Evolutionary conservation across 2,888 invertebrate genomes (phyloP), one percentile per base, ranked within the genome.

Genomic region (Synergus gifuensis): DNA sequence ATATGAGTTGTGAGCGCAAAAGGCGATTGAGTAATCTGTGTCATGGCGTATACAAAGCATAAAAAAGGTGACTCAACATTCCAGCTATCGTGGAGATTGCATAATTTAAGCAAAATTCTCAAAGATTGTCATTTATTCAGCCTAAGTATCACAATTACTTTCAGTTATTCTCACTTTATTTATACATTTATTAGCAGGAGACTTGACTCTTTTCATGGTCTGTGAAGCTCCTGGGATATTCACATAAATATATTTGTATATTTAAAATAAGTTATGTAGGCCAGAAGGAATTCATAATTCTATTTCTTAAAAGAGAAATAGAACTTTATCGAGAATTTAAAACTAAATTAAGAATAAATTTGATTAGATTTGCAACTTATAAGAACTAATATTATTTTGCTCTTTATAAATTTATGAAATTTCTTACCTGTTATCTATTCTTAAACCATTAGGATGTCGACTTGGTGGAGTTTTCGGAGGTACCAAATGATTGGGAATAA

Each of bases 401-500:
- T 3, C 28, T 28, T 28, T 28, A 28, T 28, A 28, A 28, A 28
- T 28, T 28, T 28, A 28, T 28, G 3, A 28, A 28, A 28, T 28
- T 28, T 16, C 18, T 18, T 67, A 92, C 92, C 92, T 91, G 92
- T 98, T 98, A 90, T 96, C 94, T 87, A 96, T 95, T 90, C 96
- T 95, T 76, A 94, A 93, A n/a, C 96, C 96, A 90, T 97, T 98
- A 0, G 98, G 81, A 91, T 97, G 97, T 85, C 96, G 96, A 87
- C 95, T 95, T 67, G 94, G 94, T 12, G 97, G 96, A 8, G 96
- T 96, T 92, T 96, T 96, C 40, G 96, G 95, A 77, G 97, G 96
- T 90, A 97, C 96, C 83, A 96, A 94, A 91, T 97, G 97, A 92
- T 97, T 98, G 83, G 98, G 97, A 88, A 97, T 95, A 81, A 98